Evolutionary conservation across 2,888 invertebrate genomes (phyloP).

Genomic region (Abscondita cerata): DNA sequence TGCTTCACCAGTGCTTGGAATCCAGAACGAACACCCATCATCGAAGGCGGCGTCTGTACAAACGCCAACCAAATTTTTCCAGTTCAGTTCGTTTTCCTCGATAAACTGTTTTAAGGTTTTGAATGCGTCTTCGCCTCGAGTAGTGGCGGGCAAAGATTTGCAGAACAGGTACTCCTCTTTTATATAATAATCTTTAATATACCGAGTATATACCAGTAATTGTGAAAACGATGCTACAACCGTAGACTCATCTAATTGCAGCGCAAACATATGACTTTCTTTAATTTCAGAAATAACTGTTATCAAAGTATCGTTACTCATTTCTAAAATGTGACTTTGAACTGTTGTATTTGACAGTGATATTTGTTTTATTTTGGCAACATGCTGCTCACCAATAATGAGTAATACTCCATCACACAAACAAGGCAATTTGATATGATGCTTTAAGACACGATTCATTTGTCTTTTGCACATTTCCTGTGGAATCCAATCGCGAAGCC

Average conservation of each 20-base stretch:
- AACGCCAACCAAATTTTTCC: constrained; percentile 24
- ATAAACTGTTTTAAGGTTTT: constrained; percentile 23
- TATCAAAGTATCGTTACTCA: neutral
- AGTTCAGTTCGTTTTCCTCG: neutral
- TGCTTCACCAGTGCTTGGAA: constrained; percentile 41
- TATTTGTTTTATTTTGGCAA: neutral
- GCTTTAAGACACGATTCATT: constrained; percentile 8
- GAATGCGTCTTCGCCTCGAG: constrained; percentile 33
- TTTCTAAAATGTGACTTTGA: neutral
- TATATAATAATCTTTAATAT: neutral
- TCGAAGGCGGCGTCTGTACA: constrained; percentile 34
- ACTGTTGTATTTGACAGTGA: neutral
- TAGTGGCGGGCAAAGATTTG: constrained; percentile 41
- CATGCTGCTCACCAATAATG: too few relatives aligned
- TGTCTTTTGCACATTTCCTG: neutral
- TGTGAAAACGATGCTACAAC: neutral
- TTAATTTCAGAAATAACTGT: constrained; percentile 5
- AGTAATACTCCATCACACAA: too few relatives aligned
- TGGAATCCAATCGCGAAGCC: neutral
- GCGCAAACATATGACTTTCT: neutral
- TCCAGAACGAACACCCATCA: constrained; percentile 40
- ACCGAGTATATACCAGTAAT: too few relatives aligned
- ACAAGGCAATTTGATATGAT: neutral
- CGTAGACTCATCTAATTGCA: neutral
- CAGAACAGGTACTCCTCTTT: constrained; percentile 26